Conservation (phyloP, 2,797 vertebrate species). For the Chloroceryle amazona region DNA sequence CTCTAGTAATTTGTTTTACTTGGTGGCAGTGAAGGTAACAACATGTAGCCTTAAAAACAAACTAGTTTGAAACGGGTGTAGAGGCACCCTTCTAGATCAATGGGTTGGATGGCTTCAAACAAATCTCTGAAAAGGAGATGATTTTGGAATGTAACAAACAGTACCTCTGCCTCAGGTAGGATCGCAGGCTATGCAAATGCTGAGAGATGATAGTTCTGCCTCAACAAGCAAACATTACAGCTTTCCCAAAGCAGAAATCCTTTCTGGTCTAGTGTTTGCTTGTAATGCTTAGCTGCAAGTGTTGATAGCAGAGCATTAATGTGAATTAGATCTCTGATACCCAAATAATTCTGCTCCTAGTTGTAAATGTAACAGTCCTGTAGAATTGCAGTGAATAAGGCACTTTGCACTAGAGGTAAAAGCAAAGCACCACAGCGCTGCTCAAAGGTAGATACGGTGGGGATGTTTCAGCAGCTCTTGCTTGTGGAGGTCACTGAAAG, state of each 20-base stretch:
- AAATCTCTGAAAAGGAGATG: neutral
- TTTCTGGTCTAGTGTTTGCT: neutral
- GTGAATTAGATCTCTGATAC: neutral
- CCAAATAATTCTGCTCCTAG: neutral
- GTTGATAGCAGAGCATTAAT: neutral
- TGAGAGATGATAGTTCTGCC: neutral
- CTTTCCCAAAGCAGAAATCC: neutral
- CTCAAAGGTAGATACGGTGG: neutral
- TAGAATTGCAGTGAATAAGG: neutral
- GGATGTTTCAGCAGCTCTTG: neutral
- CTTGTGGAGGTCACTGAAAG: neutral
- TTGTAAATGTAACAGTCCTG: neutral
- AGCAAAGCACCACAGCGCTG: accelerated
- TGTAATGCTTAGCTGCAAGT: neutral
- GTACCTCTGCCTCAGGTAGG: neutral
- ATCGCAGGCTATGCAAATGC: accelerated
- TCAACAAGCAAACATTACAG: neutral
- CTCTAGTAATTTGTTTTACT: neutral
- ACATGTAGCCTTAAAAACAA: neutral
- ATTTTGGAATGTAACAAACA: neutral
- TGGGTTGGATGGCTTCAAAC: neutral
- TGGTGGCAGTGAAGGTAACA: neutral
- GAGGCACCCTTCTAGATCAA: neutral
- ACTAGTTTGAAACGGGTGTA: neutral
- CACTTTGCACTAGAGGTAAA: neutral